Evolutionary conservation across 2,888 invertebrate genomes (phyloP), one percentile per base, ranked within the genome.

Genomic region (Corythucha ciliata): DNA sequence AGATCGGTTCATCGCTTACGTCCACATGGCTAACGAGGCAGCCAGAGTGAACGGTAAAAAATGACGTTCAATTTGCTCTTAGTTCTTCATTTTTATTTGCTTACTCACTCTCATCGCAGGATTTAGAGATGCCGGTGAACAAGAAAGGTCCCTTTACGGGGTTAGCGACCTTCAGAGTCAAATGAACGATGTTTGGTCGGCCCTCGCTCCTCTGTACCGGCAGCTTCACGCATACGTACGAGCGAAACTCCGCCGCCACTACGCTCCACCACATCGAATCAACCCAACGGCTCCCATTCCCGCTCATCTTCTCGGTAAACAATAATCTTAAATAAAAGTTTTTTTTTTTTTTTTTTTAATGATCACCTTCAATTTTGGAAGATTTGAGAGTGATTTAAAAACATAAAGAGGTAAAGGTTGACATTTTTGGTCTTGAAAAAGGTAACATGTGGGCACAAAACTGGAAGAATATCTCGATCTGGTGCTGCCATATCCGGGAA

Each of bases 401-500:
- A n/a, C n/a, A n/a, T n/a, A n/a, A n/a, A n/a, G n/a, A n/a, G n/a
- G n/a, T n/a, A n/a, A n/a, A n/a, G n/a, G n/a, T n/a, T n/a, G n/a
- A n/a, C n/a, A n/a, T n/a, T n/a, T n/a, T n/a, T n/a, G n/a, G n/a
- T n/a, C n/a, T n/a, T n/a, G n/a, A n/a, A n/a, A n/a, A 58, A 73
- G 74, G 89, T 12, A 84, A 87, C 67, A 79, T 87, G 77, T 88
- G 87, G 87, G 81, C 81, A 0, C 87, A 88, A 65, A 80, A 81
- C 61, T 88, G 87, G 87, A 79, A 79, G 58, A 79, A 80, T 12
- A 76, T 87, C 77, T 77, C 64, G 81, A 83, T 56, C 66, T 83
- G 29, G 80, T 87, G 54, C 77, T 79, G 65, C 86, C 90, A 0
- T 89, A 80, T 66, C 80, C 82, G 0, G 76, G 80, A 46, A 76